Base-by-base conservation (phyloP, 2,888 invertebrate species). In the Proisotoma minuta region DNA sequence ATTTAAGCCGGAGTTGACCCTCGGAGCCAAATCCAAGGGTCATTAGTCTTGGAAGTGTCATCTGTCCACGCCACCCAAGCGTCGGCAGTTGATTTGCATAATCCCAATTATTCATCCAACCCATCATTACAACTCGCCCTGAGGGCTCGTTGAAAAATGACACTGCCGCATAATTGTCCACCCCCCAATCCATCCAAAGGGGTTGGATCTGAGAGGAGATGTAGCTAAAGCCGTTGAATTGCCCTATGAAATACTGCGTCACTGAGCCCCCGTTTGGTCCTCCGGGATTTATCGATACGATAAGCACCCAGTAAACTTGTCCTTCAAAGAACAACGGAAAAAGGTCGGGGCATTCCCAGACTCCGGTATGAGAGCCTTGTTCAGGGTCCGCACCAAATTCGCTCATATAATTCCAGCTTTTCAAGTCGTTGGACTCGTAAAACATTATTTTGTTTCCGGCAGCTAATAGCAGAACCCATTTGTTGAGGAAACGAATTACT, bases 151-250 rank as follows among this genome's bases (percentile, higher is more conserved):
- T 68, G 8, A 57, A 58, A 49, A 70, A 73, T 0, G 70, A 63
- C 1, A 73, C 69, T 5, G 68, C 65, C 2, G 71, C 73, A 34
- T 73, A 73, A 43, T 73, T 73, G 26, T 73, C 73, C 0, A 66
- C 40, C 48, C 73, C 73, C 69, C 68, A 72, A 27, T 73, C 73
- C 48, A 73, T 40, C 73, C 73, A 73, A n/a, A 67, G 63, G 1
- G 68, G 8, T 2, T 59, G 23, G 12, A 47, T 53, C 56, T 56
- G 60, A 18, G 59, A 53, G 27, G n/a, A n/a, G 24, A 50, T 62
- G 56, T 62, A 69, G 0, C 51, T 57, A 0, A 39, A 52, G 8
- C 63, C 65, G 28, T 69, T 59, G 54, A 72, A 73, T 10, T 63
- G 40, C 0, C 73, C 73, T 26, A 72, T 27, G 29, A 73, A 73